A percentile compares a stretch with the other conserved stretches of the same genome.
phyloP scores from a whole-genome alignment of 2,888 invertebrate genomes.

The Caenorhabditis afra region DNA sequence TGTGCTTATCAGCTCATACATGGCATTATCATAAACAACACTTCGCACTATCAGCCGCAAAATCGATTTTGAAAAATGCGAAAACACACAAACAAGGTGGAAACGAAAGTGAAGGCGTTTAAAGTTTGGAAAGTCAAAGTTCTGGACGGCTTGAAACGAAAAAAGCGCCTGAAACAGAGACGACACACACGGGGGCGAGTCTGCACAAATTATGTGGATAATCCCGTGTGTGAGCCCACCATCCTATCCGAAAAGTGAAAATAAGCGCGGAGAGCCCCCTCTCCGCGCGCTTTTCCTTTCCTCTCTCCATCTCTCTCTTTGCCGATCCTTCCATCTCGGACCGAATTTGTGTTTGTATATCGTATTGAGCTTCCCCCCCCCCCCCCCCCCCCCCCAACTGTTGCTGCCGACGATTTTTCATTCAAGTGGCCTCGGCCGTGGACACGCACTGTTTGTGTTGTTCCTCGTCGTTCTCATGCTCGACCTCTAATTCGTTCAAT shows the following conservation, averaged over 20 bases:
- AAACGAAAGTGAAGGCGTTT: too few species aligned
- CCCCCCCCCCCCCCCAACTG: too few species aligned
- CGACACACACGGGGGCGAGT: neutral
- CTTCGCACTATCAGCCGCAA: too few species aligned
- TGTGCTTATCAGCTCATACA: too few species aligned
- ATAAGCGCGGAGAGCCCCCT: constrained; percentile 6
- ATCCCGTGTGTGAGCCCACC: constrained; percentile 18
- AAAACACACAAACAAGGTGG: too few species aligned
- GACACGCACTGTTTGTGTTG: constrained; percentile 1
- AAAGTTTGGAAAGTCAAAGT: too few species aligned
- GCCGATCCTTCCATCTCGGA: neutral
- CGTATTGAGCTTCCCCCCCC: constrained; percentile 23
- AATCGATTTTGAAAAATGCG: too few species aligned
- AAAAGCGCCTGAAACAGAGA: neutral
- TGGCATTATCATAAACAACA: too few species aligned
- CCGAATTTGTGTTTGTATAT: constrained; percentile 38
- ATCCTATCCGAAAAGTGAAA: constrained; percentile 18
- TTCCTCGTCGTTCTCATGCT: neutral
- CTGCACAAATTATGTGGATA: constrained; percentile 17
- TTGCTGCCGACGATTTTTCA: neutral
- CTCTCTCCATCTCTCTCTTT: neutral
- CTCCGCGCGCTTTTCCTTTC: constrained; percentile 5
- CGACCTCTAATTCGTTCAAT: neutral
- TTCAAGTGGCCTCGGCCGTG: constrained; percentile 10
- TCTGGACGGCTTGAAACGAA: neutral